phyloP scores from a whole-genome alignment of 2,888 invertebrate genomes.

The Maniola hyperantus region DNA sequence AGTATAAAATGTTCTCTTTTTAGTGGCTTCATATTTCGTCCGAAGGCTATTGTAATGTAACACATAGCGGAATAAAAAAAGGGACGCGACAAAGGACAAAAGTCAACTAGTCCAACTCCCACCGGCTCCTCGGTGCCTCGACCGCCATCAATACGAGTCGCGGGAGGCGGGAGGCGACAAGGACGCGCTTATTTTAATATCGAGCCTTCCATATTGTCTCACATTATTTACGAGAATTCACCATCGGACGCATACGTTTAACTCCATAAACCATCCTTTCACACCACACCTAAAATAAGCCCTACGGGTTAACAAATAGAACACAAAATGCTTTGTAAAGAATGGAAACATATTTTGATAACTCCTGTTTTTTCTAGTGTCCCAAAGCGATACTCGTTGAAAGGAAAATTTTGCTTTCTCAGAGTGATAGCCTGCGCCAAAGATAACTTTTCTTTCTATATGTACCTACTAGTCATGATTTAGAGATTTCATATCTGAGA shows the following conservation, averaged over 20 bases:
- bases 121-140: neutral
- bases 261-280: slow-evolving; percentile 1
- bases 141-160: slow-evolving; percentile 22
- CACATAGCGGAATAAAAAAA: neutral
- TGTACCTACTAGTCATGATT: too few species aligned
- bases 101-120: neutral
- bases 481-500: neutral
- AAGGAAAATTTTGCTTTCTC: slow-evolving; percentile 5
- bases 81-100: slow-evolving; percentile 5
- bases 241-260: slow-evolving; percentile 12
- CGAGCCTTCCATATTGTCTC: slow-evolving; percentile 12
- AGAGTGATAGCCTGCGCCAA: slow-evolving; percentile 1
- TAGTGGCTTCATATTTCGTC: neutral
- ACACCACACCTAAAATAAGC: neutral
- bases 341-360: slow-evolving; percentile 2
- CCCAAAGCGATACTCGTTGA: slow-evolving; percentile 23
- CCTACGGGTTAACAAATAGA: neutral
- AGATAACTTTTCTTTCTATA: neutral
- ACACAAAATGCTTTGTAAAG: neutral
- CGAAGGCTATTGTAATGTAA: neutral
- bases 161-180: slow-evolving; percentile 11
- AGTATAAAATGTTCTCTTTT: neutral
- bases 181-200: slow-evolving; percentile 24
- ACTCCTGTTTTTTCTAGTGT: slow-evolving; percentile 15
- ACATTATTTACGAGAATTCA: slow-evolving; percentile 22